Base-by-base conservation (phyloP, 1,140 invertebrate genomes). In the Glossosoma conforme region DNA sequence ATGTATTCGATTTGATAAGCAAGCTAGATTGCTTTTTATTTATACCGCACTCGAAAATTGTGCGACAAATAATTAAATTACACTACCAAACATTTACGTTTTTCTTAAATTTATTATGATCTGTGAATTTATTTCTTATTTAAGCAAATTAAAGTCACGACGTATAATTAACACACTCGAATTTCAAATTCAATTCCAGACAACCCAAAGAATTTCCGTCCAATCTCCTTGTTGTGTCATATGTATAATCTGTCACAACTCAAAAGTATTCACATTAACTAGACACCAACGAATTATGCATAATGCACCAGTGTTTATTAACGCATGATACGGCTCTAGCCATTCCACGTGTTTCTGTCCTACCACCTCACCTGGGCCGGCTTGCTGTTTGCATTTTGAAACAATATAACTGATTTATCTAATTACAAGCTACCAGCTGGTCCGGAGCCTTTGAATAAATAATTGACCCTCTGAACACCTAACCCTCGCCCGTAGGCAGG, bases 371-470 rank as follows among this genome's bases (percentile, higher is more conserved):
- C 25, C 25, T 28, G 6, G n/a, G 25, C n/a, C 6, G 25, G 6
- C 6, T 28, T 28, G n/a, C 25, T 13, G 4, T 11, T 11, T 33
- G 32, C n/a, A 11, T 11, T 13, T 33, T 33, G 32, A 33, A 33
- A 33, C 32, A 33, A 33, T 33, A 15, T 33, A 5, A 4, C 32
- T 33, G 32, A 33, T 33, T 33, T 33, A 33, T 33, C 32, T 33
- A 33, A 33, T 33, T 33, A 33, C 32, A 33, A 3, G 32, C n/a
- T n/a, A 33, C 4, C 32, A 33, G n/a, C 32, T 33, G 32, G n/a
- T 33, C 15, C 15, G 15, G n/a, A 33, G 32, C 32, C 32, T n/a
- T 33, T 33, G 32, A 33, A 33, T 33, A 33, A 33, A 33, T 33
- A 33, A 33, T 33, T 33, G 32, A 33, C 32, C 32, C 32, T 33